Base-by-base conservation (phyloP, 2,797 vertebrate genomes). In the Anguilla megastoma region DNA sequence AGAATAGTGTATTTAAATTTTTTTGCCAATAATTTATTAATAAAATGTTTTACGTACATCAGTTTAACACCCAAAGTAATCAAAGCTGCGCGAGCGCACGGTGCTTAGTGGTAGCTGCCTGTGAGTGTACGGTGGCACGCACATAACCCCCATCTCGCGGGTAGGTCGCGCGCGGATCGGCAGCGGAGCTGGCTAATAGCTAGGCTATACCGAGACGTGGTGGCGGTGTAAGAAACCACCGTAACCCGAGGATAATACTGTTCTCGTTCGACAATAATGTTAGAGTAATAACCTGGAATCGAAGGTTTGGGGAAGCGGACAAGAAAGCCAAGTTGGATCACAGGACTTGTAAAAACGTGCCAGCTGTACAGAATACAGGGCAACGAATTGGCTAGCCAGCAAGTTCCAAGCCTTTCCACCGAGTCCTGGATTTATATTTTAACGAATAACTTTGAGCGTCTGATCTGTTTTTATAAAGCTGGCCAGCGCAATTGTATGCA, bases 371-470 rank as follows among this genome's bases (percentile, higher is more conserved):
- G 86, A 89, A 90, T 88, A 66, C 66, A 87, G 88, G 89, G 76
- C 85, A 89, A 87, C 88, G 45, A 45, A 80, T 89, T 88, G 86
- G 89, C 87, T 85, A 76, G 88, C 27, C 79, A 88, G 86, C 87
- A 24, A 79, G 79, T 89, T 87, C 66, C 36, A 92, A 90, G 90
- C 91, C 90, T 91, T 92, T 92, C 89, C 90, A 90, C 87, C 90
- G 90, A 91, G 91, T 90, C 89, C 0, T 76, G 63, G 18, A 18
- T 41, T 30, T 56, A 16, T 50, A 50, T 50, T 80, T 83, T 83
- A 27, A 50, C 27, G 24, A 50, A 24, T 24, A 48, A 50, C 21
- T n/a, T 3, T 83, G 21, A 33, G 24, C n/a, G n/a, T 82, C 50
- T 33, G 14, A 5, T 36, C 16, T 30, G 14, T 18, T 85, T 58